These are phyloP conservation scores for Marasmarcha lunaedactyla DNA, from an alignment of 2,888 invertebrate genomes.

Conservation along the genomic window DNA sequence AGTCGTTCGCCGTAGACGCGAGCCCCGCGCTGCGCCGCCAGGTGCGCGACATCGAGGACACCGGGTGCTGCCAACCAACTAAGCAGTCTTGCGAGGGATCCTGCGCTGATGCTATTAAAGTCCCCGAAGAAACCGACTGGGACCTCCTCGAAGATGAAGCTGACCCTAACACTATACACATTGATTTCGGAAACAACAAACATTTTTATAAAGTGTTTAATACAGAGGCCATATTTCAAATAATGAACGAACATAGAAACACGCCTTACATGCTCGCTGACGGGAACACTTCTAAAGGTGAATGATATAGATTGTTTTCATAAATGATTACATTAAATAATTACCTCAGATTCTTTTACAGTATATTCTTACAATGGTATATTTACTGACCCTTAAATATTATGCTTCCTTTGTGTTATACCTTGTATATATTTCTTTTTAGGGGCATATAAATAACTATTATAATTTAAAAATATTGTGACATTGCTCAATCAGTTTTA, in stretches of 20 bases:
- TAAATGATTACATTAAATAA: no score
- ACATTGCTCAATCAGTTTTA: no score
- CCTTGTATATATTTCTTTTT: no score
- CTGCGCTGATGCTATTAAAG: no score
- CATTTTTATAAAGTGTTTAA: constrained; percentile 57
- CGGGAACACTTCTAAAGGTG: constrained; percentile 81
- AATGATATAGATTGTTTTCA: no score
- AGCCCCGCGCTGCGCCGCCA: constrained; percentile 53
- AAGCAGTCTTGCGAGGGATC: constrained; percentile 28
- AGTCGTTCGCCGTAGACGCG: constrained; percentile 75
- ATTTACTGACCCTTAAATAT: no score
- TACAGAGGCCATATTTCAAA: constrained; percentile 52
- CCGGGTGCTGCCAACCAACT: no score
- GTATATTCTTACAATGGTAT: no score
- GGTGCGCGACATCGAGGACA: constrained; percentile 61
- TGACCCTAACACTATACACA: constrained; percentile 32
- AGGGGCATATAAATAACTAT: no score
- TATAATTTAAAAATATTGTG: no score
- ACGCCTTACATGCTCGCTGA: constrained; percentile 71
- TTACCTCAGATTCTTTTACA: no score
- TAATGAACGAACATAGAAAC: constrained; percentile 43
- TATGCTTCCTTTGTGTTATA: no score
- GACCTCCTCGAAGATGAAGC: constrained; percentile 24
- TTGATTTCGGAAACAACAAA: constrained; percentile 51
- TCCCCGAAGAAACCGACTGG: constrained; percentile 31